A percentile compares a stretch with the other conserved stretches of the same genome.
Evolutionary conservation across 2,888 invertebrate genomes (phyloP).

Genomic region (Lamellibrachia columna): DNA sequence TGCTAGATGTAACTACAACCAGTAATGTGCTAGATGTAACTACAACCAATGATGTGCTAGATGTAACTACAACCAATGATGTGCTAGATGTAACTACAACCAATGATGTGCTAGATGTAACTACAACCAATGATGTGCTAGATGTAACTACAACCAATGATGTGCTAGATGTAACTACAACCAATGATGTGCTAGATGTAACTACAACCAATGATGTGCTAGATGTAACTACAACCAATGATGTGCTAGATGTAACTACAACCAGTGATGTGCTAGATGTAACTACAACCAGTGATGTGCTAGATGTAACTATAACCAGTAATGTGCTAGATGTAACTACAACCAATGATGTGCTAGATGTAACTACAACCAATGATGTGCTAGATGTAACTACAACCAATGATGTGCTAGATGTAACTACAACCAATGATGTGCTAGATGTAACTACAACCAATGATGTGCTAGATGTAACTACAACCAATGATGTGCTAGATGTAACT

Average conservation of each 20-base stretch:
- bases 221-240: neutral
- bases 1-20: no score
- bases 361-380: neutral
- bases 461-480: neutral
- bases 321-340: no score
- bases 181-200: neutral
- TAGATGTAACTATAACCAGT: no score
- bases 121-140: neutral
- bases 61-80: neutral
- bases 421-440: neutral
- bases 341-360: neutral
- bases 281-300: neutral
- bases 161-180: neutral
- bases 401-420: neutral
- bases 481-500: neutral
- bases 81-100: neutral
- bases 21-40: no score
- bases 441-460: neutral
- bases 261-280: neutral
- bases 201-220: neutral
- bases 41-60: neutral
- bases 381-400: neutral
- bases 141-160: neutral
- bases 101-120: neutral
- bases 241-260: neutral